Percentiles rank a stretch among this genome's conserved stretches.
Conservation (phyloP, 2,113 vertebrate genomes). For the Acanthisitta chloris region DNA sequence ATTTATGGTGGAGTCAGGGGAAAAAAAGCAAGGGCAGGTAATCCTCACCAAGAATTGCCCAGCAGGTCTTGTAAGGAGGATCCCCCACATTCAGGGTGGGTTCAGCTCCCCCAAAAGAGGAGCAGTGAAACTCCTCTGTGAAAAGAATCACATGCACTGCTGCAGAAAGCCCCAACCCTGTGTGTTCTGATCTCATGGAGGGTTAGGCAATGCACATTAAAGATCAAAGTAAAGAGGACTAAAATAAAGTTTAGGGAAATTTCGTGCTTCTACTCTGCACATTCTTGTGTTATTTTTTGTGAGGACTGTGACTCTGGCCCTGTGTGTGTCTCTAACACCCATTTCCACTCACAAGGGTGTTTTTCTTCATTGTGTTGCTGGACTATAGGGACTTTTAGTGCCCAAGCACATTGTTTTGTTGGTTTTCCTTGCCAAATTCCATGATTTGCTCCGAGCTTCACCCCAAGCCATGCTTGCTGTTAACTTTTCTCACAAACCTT, state of each 20-base stretch:
- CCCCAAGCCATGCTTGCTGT: not conserved
- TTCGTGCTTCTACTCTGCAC: not conserved
- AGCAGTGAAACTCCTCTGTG: not conserved
- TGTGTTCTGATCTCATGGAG: accelerated
- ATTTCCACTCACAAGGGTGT: not conserved
- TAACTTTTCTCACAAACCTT: not conserved
- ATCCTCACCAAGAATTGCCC: accelerated
- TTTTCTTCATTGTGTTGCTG: not conserved
- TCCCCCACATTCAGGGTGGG: accelerated
- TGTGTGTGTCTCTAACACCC: not conserved
- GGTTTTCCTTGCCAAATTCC: not conserved
- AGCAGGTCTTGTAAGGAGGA: not conserved
- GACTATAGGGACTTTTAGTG: not conserved
- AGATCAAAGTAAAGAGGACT: not conserved
- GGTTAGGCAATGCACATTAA: accelerated
- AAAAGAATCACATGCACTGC: accelerated
- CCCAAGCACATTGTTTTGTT: not conserved
- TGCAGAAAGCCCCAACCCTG: not conserved
- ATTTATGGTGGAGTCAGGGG: not conserved
- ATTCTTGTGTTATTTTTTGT: not conserved
- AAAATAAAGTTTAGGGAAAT: not conserved
- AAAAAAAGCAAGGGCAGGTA: not conserved
- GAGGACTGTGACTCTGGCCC: not conserved
- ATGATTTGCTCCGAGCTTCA: not conserved
- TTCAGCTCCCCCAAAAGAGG: not conserved